Base-by-base conservation (phyloP, 2,113 vertebrate species). In the Hyaena hyaena region DNA sequence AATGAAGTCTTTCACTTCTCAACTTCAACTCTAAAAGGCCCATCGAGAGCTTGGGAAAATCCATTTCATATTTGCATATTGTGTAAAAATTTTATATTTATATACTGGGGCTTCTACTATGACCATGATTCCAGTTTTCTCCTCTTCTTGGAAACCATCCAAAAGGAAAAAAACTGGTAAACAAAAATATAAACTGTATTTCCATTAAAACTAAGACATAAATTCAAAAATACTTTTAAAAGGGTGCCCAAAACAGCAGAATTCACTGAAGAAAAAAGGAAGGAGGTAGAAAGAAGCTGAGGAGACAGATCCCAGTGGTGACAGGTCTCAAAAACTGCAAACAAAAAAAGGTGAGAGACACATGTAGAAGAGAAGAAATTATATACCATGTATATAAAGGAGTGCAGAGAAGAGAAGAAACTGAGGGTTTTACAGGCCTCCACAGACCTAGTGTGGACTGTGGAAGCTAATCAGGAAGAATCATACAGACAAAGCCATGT, bases 181-280 rank as follows among this genome's bases (percentile, higher is more conserved):
- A 65, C 28, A 85, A 96, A 97, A 91, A 80, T 33, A 83, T 10
- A 96, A 97, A 71, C 53, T 50, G 58, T 55, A 58, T 90, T 95
- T 95, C 92, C 53, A 87, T 12, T 58, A 93, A 94, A 94, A 83
- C 16, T 48, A 66, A 39, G 21, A 73, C 39, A 69, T 31, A 71
- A 2, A 92, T 31, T 81, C 68, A 33, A 96, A 96, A 89, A 92
- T 79, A 50, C 21, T 82, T 96, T 69, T 11, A 39, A 94, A 93
- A 89, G 43, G 8, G 33, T 53, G 10, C 16, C 69, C 48, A 63
- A 88, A 48, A 79, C 7, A 80, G 31, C 21, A 90, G 61, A 90
- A 93, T 71, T 94, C 92, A 90, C n/a, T 71, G 12, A 95, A 87
- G n/a, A 90, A 84, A 92, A 76, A 94, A 43, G n/a, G 14, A 17